Evolutionary conservation across 2,888 invertebrate species (phyloP).

Genomic region (Cecidostiba fungosa): DNA sequence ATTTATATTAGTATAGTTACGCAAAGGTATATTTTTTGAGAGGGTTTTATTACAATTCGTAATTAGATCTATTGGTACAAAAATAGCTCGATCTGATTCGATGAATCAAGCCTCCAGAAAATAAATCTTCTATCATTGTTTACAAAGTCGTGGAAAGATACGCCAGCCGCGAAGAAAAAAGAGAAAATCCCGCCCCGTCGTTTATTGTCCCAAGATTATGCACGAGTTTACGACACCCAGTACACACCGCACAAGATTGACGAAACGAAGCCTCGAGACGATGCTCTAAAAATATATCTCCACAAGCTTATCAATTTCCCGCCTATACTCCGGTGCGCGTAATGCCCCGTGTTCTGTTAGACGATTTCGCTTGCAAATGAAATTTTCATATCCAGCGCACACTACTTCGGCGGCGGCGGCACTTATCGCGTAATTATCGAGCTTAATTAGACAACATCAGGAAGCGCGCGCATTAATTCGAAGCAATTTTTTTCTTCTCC

Average conservation of each 20-base stretch:
- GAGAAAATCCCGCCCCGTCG: background rate
- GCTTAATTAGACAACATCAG: conserved; percentile 46
- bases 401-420: background rate
- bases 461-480: conserved; percentile 44
- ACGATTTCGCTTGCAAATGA: conserved; percentile 34
- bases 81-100: no score
- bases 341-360: conserved; percentile 36
- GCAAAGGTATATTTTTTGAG: no score
- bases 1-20: no score
- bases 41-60: no score
- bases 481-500: conserved; percentile 41
- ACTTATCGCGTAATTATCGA: conserved; percentile 38
- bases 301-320: conserved; percentile 16
- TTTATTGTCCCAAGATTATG: conserved; percentile 8
- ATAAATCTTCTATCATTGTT: background rate
- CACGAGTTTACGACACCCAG: background rate
- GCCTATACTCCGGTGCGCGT: background rate
- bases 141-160: background rate
- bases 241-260: background rate
- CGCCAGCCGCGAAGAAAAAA: background rate
- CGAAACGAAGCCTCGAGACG: background rate
- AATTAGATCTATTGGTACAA: no score
- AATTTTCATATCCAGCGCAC: conserved; percentile 49
- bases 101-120: background rate
- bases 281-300: background rate